Evolutionary conservation across 2,888 invertebrate species (phyloP), one percentile per base, ranked within the genome.

Genomic region (Tridacna gigas): DNA sequence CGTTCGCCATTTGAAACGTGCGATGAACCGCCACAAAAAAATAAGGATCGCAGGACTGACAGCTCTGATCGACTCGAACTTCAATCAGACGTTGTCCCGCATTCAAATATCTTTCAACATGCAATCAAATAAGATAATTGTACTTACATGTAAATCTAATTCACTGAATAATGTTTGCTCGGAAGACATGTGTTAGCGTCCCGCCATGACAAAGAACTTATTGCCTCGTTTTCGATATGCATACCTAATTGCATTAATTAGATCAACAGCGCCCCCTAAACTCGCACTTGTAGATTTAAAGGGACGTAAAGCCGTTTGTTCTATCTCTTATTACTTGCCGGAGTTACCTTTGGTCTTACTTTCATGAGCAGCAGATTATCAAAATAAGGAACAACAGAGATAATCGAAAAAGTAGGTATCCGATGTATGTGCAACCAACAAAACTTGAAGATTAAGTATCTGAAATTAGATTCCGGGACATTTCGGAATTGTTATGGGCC

Each of bases 111-210:
- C 37, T 15, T 9, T 18, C n/a, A 26, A 37, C 65, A 28, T 79
- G 25, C 71, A 71, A 71, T 71, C 18, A 71, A 47, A 79, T 28
- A 77, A 77, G 65, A 28, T 67, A 63, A 77, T 75, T 74, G 77
- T 86, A 90, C 91, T 91, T 89, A 91, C 91, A 82, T 84, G 67
- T 75, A 82, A 83, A 86, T 83, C 79, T 74, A 84, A 78, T 84
- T 82, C 85, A 82, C 75, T 81, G 80, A 84, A 88, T 71, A 83
- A 83, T 80, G 80, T 89, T 87, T 89, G 63, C 79, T 84, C 83
- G 86, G 90, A 89, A 91, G 90, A 91, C 92, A 92, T 92, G 92
- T 92, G 92, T 90, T 89, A 90, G 88, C 88, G 90, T 90, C 91
- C 91, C 92, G 91, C 92, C 92, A 92, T 91, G 91, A 90, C 90